Conservation (phyloP, 2,888 invertebrate genomes). For the Arge pagana region DNA sequence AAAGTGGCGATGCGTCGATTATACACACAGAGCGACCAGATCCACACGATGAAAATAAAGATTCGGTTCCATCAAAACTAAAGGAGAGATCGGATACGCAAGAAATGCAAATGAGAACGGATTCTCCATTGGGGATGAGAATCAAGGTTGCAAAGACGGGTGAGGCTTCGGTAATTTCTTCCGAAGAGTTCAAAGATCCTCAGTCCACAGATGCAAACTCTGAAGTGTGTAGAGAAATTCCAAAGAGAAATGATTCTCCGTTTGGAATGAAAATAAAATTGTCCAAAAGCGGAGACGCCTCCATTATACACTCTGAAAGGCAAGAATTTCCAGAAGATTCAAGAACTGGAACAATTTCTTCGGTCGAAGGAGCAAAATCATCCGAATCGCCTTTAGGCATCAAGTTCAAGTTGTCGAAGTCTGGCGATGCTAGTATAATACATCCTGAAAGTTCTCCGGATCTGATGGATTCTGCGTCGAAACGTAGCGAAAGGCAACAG, state of each 20-base stretch:
- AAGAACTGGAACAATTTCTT: slow-evolving; percentile 12
- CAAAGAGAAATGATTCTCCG: slow-evolving; percentile 20
- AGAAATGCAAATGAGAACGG: slow-evolving; percentile 37
- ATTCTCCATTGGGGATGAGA: slow-evolving; percentile 45
- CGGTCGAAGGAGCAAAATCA: slow-evolving; percentile 6
- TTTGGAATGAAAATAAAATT: slow-evolving; percentile 53
- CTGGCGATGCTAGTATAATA: slow-evolving; percentile 45
- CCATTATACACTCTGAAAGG: slow-evolving; percentile 45
- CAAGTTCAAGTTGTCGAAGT: slow-evolving; percentile 34
- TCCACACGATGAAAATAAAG: slow-evolving; percentile 32
- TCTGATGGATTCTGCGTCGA: slow-evolving; percentile 28
- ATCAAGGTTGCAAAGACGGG: slow-evolving; percentile 52
- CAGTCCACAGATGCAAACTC: neutral
- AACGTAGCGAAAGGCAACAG: slow-evolving; percentile 32
- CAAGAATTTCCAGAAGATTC: slow-evolving; percentile 31
- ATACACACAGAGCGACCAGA: slow-evolving; percentile 26
- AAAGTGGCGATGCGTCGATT: slow-evolving; percentile 28
- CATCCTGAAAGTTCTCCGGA: slow-evolving; percentile 42
- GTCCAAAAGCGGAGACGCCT: slow-evolving; percentile 49
- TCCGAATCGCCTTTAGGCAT: slow-evolving; percentile 30
- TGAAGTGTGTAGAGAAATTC: neutral
- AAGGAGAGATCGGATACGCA: slow-evolving; percentile 37
- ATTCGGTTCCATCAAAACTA: slow-evolving; percentile 21
- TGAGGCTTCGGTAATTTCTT: slow-evolving; percentile 46
- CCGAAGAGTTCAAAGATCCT: slow-evolving; percentile 32